A percentile compares a stretch with the other conserved stretches of the same genome.
These are phyloP conservation scores for Triops longicaudatus DNA, from an alignment of 1,140 invertebrate genomes.

Conservation along the genomic window DNA sequence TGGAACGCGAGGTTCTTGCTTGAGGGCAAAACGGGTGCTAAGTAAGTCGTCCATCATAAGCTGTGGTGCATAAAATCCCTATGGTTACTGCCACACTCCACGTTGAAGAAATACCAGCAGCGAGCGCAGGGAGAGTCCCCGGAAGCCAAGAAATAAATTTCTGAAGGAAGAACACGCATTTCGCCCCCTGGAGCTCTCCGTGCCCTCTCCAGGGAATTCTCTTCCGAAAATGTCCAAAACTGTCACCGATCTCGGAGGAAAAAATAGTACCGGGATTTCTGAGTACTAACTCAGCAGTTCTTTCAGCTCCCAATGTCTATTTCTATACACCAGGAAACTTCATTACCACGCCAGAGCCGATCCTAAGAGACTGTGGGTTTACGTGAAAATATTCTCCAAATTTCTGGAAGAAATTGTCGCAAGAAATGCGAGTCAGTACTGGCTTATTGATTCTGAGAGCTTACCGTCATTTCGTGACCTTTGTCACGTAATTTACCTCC, in stretches of 20 bases:
- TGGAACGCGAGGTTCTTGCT: not conserved
- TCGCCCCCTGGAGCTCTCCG: no score
- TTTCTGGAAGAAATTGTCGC: not conserved
- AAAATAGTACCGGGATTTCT: not conserved
- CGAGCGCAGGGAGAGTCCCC: no score
- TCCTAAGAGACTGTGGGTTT: not conserved
- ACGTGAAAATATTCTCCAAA: not conserved
- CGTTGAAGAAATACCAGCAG: not conserved
- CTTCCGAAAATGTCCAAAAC: no score
- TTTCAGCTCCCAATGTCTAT: not conserved
- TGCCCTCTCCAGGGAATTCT: no score
- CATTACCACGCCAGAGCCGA: not conserved
- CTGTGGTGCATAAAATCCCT: not conserved
- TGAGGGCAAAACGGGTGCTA: not conserved
- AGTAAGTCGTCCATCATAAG: conserved; percentile 1
- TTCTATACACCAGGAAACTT: not conserved
- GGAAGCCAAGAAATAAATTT: no score
- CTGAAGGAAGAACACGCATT: no score
- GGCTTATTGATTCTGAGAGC: not conserved
- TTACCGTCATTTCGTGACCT: not conserved
- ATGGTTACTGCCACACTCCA: not conserved
- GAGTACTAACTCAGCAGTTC: not conserved
- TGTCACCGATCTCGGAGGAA: not conserved
- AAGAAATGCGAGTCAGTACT: not conserved
- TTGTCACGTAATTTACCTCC: not conserved